Base-by-base conservation (phyloP, 1,140 invertebrate genomes). In the Polypedilum pembai region DNA sequence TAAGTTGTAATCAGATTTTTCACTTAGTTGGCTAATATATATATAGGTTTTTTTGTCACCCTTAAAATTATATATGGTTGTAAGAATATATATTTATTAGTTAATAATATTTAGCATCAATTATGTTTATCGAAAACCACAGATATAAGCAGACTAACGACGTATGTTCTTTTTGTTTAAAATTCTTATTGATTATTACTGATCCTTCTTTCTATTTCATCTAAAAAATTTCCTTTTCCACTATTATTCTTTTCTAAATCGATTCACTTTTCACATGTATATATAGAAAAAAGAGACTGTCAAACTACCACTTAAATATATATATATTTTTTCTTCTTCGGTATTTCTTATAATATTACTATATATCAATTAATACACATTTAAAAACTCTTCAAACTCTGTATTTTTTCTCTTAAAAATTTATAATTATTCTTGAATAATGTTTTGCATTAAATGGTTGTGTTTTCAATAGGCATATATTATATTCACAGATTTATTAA, bases 71-170 rank as follows among this genome's bases (percentile, higher is more conserved):
- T 69, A 18, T 8, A 18, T 66, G n/a, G 65, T 69, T 69, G 65
- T 69, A 69, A 69, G 65, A 69, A 69, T 69, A 69, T 69, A 69
- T 20, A 20, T 18, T 69, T 69, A 18, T 69, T 69, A 69, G 8
- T 69, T 69, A 18, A 69, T 20, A 20, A 69, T 18, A 21, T 69
- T 69, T 69, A 69, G 65, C 65, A 69, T 69, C 65, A 69, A 69
- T 69, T 69, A 20, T 69, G 65, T 69, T 69, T 69, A 69, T 69
- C 17, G 20, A 69, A 69, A 69, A 69, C 65, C 65, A 69, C 65
- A 69, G 65, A 69, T 69, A 69, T 69, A 69, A 69, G 65, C 65
- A 69, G 65, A 69, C 65, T 69, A 69, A 69, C 65, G 65, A 69
- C 65, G 65, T 69, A 69, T 69, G 65, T 69, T 69, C 10, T 69